Evolutionary conservation across 2,888 invertebrate genomes (phyloP), one percentile per base, ranked within the genome.

Genomic region (Hartigia nigra): DNA sequence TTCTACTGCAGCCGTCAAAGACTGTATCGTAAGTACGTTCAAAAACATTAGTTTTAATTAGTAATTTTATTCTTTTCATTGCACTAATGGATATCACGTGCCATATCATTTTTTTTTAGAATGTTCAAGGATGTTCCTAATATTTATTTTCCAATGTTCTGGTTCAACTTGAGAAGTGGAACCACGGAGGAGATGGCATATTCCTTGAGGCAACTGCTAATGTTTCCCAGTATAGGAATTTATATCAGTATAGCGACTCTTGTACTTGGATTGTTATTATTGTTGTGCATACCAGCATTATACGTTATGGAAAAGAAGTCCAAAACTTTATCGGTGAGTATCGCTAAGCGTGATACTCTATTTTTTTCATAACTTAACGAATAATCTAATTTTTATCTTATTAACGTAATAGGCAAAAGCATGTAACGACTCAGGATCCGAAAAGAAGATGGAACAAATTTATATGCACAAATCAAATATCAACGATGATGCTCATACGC

Each of bases 61-160:
- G 12, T 72, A 12, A 1, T 23, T 5, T 31, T 12, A 72, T 72
- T 72, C 12, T 72, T 31, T 31, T 3, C 72, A 12, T 72, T 9
- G 31, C 32, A 70, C 32, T 5, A 34, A 74, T 72, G 5, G n/a
- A 32, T 14, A 0, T 31, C 9, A 72, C 31, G 72, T 32, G 4
- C 11, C 72, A 23, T 72, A n/a, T 55, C 70, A 77, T 74, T 80
- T 80, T 74, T 80, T 80, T 93, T 31, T 92, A 96, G 96, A 0
- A 88, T 96, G 74, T 96, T 94, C 89, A 92, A 94, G 83, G 91
- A 95, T 34, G 94, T 95, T 1, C 96, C 96, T 1, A 93, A 91
- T 77, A 93, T 95, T 83, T 94, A 94, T 88, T 94, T 97, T 85
- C 97, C 97, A 0, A 93, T 96, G 78, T 93, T 97, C 80, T 97